Evolutionary conservation across 2,888 invertebrate species (phyloP).

Genomic region (Cheilosia urbana): DNA sequence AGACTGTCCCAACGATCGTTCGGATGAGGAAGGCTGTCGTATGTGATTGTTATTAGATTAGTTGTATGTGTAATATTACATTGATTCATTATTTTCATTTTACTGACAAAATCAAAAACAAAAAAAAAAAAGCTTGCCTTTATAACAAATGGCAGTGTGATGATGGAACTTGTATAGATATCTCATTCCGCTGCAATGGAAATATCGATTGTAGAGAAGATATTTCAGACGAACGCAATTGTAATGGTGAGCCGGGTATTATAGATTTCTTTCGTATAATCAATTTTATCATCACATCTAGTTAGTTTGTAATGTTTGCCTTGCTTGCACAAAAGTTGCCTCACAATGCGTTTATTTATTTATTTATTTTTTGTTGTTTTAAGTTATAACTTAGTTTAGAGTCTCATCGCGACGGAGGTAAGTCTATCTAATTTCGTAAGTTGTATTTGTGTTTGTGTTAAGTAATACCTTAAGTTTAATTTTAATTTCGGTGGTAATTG

Average conservation of each 20-base stretch:
- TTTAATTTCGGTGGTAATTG: background rate
- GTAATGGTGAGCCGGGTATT: conserved; percentile 83
- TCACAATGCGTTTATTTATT: background rate
- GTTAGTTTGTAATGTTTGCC: conserved; percentile 8
- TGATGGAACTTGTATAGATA: conserved; percentile 87
- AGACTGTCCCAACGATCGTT: conserved; percentile 88
- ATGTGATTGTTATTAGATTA: conserved; percentile 82
- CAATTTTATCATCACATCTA: background rate
- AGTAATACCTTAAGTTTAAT: background rate
- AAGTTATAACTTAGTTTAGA: background rate
- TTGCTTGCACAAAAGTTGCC: background rate
- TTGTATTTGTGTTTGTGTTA: background rate
- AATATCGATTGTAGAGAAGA: conserved; percentile 89
- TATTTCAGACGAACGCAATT: conserved; percentile 90
- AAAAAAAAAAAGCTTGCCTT: conserved; percentile 86
- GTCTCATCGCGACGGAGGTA: background rate
- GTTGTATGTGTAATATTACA: conserved; percentile 29
- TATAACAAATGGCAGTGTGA: conserved; percentile 90
- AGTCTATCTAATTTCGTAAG: background rate
- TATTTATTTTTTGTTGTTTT: background rate
- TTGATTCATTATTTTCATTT: conserved; percentile 22
- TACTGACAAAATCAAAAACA: conserved; percentile 63
- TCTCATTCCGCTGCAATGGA: conserved; percentile 87
- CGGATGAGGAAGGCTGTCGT: conserved; percentile 88
- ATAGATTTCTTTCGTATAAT: background rate